phyloP scores from a whole-genome alignment of 2,888 invertebrate genomes.

The Drosophila falleni region DNA sequence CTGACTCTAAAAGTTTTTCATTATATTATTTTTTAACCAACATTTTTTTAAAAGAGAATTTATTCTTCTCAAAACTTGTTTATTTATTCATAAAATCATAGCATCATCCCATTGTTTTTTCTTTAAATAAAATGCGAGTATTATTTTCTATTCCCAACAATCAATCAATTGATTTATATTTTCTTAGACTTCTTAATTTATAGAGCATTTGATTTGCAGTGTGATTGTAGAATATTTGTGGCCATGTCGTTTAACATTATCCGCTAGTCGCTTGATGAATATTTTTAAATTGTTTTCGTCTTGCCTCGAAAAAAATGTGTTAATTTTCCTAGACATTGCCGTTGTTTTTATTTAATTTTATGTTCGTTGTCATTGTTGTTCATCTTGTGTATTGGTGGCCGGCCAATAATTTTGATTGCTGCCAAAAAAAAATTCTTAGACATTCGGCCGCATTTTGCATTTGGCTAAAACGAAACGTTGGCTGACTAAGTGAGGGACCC shows the following conservation, averaged over 20 bases:
- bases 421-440: slow-evolving; percentile 71
- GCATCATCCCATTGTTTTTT: neutral
- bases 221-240: neutral
- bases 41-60: no score
- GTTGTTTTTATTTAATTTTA: slow-evolving; percentile 20
- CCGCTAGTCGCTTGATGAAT: slow-evolving; percentile 44
- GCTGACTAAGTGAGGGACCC: slow-evolving; percentile 26
- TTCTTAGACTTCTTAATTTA: neutral
- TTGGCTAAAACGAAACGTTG: slow-evolving; percentile 8
- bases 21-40: neutral
- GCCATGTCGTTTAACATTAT: slow-evolving; percentile 20
- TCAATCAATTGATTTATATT: slow-evolving; percentile 1
- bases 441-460: slow-evolving; percentile 41
- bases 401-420: slow-evolving; percentile 75
- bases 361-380: slow-evolving; percentile 21
- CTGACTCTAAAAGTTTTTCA: neutral
- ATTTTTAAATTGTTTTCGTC: slow-evolving; percentile 66
- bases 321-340: slow-evolving; percentile 63
- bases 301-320: slow-evolving; percentile 63
- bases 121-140: neutral
- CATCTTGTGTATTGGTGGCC: slow-evolving; percentile 33
- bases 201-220: slow-evolving; percentile 25
- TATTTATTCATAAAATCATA: no score
- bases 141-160: neutral
- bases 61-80: no score